A percentile compares a stretch with the other conserved stretches of the same genome.
These are phyloP conservation scores for Paracanthobrama guichenoti DNA, from an alignment of 2,113 vertebrate genomes.

Conservation along the genomic window DNA sequence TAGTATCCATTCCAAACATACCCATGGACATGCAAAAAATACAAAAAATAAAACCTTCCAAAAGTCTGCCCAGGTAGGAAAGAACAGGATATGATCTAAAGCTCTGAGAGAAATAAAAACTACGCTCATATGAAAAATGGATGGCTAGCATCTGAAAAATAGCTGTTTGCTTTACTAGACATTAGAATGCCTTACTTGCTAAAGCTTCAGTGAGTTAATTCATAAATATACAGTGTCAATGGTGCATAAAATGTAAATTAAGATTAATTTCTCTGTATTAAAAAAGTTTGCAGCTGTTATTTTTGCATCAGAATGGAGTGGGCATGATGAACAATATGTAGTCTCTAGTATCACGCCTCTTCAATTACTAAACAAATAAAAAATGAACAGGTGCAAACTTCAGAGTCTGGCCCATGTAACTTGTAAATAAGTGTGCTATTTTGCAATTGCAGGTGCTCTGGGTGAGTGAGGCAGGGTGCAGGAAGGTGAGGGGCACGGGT, in stretches of 20 bases:
- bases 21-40: constrained; percentile 49
- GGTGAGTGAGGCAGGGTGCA: constrained; percentile 33
- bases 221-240: not conserved
- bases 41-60: constrained; percentile 29
- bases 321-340: not conserved
- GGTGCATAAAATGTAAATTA: not conserved
- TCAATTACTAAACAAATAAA: not conserved
- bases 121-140: not conserved
- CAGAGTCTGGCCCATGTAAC: not conserved
- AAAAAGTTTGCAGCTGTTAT: constrained; percentile 25
- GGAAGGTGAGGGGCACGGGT: constrained; percentile 51
- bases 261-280: not conserved
- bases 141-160: not conserved
- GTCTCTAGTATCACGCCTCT: not conserved
- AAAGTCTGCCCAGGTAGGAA: constrained; percentile 57
- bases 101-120: constrained; percentile 39
- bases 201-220: not conserved
- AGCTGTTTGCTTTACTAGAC: not conserved
- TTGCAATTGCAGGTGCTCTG: constrained; percentile 15
- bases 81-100: constrained; percentile 51
- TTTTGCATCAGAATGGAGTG: not conserved
- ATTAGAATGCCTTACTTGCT: not conserved
- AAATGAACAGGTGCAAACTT: constrained; percentile 43
- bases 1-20: constrained; percentile 20
- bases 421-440: constrained; percentile 9